phyloP scores from a whole-genome alignment of 2,113 vertebrate genomes.

The Phalacrocorax pelagicus region DNA sequence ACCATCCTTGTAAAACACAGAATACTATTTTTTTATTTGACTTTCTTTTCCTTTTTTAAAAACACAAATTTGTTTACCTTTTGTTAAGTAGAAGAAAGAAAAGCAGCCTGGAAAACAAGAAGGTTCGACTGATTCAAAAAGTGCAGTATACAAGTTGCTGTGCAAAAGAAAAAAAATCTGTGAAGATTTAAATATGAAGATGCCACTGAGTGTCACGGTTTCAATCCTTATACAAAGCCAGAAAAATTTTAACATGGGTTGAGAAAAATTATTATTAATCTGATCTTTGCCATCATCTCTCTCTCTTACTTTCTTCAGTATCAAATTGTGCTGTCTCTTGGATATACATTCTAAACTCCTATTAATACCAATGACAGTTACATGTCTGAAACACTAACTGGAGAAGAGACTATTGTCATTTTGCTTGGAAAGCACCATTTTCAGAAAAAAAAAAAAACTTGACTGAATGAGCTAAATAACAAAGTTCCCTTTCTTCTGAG shows the following conservation, averaged over 20 bases:
- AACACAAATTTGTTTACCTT: neutral
- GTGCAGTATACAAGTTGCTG: neutral
- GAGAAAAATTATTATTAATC: neutral
- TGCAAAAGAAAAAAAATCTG: neutral
- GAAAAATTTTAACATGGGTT: neutral
- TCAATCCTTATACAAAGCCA: neutral
- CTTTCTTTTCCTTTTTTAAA: neutral
- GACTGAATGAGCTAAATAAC: neutral
- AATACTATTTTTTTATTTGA: neutral
- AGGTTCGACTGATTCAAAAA: neutral
- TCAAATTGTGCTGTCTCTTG: neutral
- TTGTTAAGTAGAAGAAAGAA: neutral
- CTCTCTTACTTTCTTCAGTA: neutral
- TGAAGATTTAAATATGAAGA: neutral
- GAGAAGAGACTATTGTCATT: neutral
- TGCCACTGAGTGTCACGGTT: neutral
- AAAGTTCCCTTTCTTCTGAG: neutral
- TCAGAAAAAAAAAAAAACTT: neutral
- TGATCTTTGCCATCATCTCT: neutral
- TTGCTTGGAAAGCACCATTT: neutral
- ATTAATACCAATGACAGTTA: neutral
- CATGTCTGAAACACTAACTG: neutral
- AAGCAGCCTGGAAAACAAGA: neutral
- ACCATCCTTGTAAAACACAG: neutral
- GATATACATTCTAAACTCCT: neutral